phyloP scores from a whole-genome alignment of 2,113 vertebrate species.

The Electrona antarctica region DNA sequence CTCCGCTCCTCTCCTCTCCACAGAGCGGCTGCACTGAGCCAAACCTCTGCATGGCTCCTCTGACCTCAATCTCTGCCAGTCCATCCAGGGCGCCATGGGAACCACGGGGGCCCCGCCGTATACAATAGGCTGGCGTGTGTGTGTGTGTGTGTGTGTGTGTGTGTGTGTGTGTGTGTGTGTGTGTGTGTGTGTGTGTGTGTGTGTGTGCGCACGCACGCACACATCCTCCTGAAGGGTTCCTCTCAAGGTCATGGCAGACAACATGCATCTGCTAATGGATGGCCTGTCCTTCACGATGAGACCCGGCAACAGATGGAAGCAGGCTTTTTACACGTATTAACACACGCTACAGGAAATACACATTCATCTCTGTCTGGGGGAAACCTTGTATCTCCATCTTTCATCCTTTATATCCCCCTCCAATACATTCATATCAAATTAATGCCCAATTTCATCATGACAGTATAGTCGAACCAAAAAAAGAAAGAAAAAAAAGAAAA shows the following conservation, averaged over 20 bases:
- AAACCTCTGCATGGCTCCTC: conserved; percentile 44
- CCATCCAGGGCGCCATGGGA: conserved; percentile 34
- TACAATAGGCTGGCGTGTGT: conserved; percentile 33
- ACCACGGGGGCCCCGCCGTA: conserved; percentile 22
- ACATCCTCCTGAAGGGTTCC: conserved; percentile 33
- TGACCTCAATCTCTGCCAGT: conserved; percentile 57
- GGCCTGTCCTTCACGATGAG: conserved; percentile 35
- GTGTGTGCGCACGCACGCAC: conserved; percentile 59
- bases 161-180: too few species aligned
- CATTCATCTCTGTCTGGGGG: neutral
- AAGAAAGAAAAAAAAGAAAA: too few species aligned
- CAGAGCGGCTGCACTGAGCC: conserved; percentile 28
- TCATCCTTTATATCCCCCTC: too few species aligned
- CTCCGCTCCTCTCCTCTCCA: neutral
- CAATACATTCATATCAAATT: too few species aligned
- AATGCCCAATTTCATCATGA: too few species aligned
- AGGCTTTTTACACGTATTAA: conserved; percentile 48
- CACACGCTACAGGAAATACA: conserved; percentile 56
- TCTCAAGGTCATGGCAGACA: conserved; percentile 57
- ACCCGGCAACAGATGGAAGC: conserved; percentile 63
- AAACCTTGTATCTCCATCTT: too few species aligned
- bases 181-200: neutral
- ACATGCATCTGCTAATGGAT: conserved; percentile 49
- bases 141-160: too few species aligned
- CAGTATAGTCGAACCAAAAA: too few species aligned